A percentile compares a stretch with the other conserved stretches of the same genome.
Evolutionary conservation across 2,888 invertebrate genomes (phyloP).

Genomic region (Eugnorisma glareosa): DNA sequence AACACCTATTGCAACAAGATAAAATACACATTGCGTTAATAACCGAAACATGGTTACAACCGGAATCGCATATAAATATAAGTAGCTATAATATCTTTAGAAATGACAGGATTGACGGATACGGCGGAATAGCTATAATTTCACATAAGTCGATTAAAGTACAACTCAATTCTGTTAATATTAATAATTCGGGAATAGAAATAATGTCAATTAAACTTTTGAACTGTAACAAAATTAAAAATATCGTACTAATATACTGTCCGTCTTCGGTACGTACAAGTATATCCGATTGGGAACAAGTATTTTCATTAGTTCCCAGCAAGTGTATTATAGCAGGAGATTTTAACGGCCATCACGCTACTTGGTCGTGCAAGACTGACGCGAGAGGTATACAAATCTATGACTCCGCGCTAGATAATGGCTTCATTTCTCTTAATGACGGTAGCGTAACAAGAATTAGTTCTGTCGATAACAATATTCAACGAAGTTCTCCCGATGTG

Average conservation of each 20-base stretch:
- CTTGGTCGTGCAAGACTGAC: constrained; percentile 13
- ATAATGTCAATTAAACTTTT: constrained; percentile 4
- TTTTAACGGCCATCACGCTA: constrained; percentile 21
- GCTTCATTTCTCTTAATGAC: constrained; percentile 10
- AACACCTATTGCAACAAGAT: constrained; percentile 4
- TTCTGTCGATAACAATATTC: background rate
- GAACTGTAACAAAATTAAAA: constrained; percentile 6
- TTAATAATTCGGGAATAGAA: constrained; percentile 20
- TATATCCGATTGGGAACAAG: constrained; percentile 5
- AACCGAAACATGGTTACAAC: constrained; percentile 22
- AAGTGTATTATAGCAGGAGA: constrained; percentile 21
- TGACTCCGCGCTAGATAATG: constrained; percentile 2
- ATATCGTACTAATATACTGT: constrained; percentile 23
- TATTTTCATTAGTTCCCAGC: background rate
- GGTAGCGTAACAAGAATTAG: background rate
- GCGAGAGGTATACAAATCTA: constrained; percentile 1
- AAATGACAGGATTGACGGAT: constrained; percentile 6
- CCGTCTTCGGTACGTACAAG: constrained; percentile 20
- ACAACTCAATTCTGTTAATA: background rate
- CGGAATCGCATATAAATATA: constrained; percentile 1
- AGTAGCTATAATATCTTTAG: constrained; percentile 21
- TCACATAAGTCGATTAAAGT: constrained; percentile 14
- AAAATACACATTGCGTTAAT: constrained; percentile 19
- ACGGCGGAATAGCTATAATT: constrained; percentile 19
- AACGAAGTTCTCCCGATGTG: constrained; percentile 12